phyloP scores from a whole-genome alignment of 2,888 invertebrate species.

The Dexiosoma caninum region DNA sequence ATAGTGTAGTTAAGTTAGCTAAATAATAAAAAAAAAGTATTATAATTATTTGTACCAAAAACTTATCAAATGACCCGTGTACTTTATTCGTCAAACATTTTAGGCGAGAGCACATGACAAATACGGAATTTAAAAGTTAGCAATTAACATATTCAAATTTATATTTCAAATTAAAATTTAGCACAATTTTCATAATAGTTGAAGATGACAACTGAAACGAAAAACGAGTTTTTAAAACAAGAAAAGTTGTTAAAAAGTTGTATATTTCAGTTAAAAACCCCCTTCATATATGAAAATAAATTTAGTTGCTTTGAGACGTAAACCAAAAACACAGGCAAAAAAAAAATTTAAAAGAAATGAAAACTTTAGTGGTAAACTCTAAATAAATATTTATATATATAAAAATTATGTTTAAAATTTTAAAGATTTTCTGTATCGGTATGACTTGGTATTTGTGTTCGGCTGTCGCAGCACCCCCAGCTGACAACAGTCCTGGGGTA shows the following conservation, averaged over 20 bases:
- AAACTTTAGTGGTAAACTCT: conserved; percentile 27
- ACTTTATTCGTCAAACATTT: too few species aligned
- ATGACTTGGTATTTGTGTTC: conserved; percentile 55
- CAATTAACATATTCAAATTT: too few species aligned
- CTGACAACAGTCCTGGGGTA: conserved; percentile 64
- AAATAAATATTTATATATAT: neutral
- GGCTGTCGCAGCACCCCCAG: conserved; percentile 58
- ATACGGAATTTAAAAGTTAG: too few species aligned
- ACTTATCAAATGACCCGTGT: too few species aligned
- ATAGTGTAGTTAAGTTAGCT: conserved; percentile 67
- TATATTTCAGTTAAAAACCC: conserved; percentile 29
- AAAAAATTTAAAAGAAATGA: conserved; percentile 23
- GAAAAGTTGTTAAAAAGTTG: too few species aligned
- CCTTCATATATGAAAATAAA: neutral
- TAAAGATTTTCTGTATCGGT: neutral
- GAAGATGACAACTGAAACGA: neutral
- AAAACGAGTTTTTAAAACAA: conserved; percentile 41
- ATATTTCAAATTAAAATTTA: conserved; percentile 8
- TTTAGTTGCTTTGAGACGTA: conserved; percentile 31
- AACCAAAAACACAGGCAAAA: neutral
- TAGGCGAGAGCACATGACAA: too few species aligned
- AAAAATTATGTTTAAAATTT: neutral
- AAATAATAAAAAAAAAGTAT: neutral
- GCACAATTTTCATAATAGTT: conserved; percentile 4
- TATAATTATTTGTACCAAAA: too few species aligned